phyloP scores from a whole-genome alignment of 2,113 vertebrate species.

The Daubentonia madagascariensis region DNA sequence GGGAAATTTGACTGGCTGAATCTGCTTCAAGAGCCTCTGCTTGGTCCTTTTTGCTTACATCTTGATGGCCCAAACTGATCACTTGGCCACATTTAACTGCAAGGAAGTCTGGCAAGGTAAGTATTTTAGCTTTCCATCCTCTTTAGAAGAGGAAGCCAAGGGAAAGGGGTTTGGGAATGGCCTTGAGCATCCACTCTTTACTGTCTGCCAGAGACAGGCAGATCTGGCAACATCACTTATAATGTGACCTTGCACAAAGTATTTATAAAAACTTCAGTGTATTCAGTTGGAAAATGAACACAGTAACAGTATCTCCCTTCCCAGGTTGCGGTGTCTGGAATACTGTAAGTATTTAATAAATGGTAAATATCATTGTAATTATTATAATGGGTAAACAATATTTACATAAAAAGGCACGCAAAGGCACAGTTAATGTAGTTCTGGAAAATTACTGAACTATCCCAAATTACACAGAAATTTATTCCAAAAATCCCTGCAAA shows the following conservation, averaged over 20 bases:
- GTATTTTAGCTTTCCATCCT: background rate
- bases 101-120: background rate
- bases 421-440: background rate
- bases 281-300: slow-evolving; percentile 28
- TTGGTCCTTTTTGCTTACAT: background rate
- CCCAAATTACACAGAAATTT: slow-evolving; percentile 46
- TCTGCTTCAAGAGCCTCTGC: background rate
- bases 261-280: slow-evolving; percentile 8
- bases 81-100: background rate
- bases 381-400: slow-evolving; percentile 36
- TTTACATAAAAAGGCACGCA: slow-evolving; percentile 59
- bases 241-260: slow-evolving; percentile 21
- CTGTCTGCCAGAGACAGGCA: background rate
- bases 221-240: background rate
- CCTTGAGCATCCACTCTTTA: background rate
- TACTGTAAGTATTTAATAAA: background rate
- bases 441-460: slow-evolving; percentile 67
- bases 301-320: background rate
- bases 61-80: background rate
- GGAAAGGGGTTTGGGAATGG: background rate
- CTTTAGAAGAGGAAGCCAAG: background rate
- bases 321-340: background rate
- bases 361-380: slow-evolving; percentile 37
- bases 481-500: background rate
- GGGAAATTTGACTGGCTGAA: background rate